Conservation (phyloP, 2,797 vertebrate species). For the Micrastur ruficollis region DNA sequence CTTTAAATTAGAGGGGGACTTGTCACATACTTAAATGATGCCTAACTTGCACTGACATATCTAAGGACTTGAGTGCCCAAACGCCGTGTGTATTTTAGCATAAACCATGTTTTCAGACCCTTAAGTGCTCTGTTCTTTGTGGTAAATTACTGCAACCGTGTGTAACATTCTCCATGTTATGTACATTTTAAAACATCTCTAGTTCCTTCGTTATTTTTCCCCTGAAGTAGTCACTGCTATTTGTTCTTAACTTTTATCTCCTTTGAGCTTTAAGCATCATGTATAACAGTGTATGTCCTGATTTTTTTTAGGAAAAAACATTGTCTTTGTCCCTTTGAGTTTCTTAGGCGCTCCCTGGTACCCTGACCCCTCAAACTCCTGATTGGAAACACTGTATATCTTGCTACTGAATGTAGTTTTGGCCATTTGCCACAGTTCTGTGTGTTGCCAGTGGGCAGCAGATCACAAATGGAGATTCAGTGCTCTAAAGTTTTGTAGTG, state of each 20-base stretch:
- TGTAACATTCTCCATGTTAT: neutral
- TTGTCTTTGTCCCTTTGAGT: neutral
- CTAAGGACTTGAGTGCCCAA: neutral
- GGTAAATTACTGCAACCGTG: neutral
- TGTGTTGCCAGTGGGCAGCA: neutral
- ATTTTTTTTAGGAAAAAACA: neutral
- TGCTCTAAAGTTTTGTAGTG: neutral
- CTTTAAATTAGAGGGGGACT: neutral
- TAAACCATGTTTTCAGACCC: neutral
- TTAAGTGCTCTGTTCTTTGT: neutral
- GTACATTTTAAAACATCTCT: neutral
- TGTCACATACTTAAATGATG: neutral
- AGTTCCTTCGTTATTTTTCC: neutral
- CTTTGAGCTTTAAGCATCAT: neutral
- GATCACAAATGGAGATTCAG: neutral
- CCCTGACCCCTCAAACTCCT: neutral
- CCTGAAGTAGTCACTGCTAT: neutral
- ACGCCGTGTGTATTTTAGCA: neutral
- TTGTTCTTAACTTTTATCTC: neutral
- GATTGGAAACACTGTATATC: neutral
- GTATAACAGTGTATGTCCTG: neutral
- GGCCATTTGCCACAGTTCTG: neutral
- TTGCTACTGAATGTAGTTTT: neutral
- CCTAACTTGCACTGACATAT: neutral
- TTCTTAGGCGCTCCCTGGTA: neutral